Evolutionary conservation across 2,888 invertebrate species (phyloP).

Genomic region (Drosophila fungiperda): DNA sequence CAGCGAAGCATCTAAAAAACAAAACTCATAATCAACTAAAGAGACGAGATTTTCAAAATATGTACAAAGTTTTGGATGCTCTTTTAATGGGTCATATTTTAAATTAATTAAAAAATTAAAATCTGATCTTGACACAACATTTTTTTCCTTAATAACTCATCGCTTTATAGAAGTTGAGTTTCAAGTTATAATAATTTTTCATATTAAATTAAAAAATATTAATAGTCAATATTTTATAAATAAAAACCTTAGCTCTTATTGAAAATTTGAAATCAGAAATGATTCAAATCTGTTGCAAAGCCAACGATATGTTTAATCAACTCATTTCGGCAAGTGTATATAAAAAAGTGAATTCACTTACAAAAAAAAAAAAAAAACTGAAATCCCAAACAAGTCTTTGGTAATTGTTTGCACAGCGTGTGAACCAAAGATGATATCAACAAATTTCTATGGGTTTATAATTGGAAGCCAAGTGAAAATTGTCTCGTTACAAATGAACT

Average conservation of each 20-base stretch:
- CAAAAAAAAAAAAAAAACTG: not conserved
- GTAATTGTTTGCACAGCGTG: slow-evolving; percentile 47
- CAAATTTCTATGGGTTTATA: slow-evolving; percentile 43
- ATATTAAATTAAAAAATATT: too few species aligned
- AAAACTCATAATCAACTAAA: not conserved
- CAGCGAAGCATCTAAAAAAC: slow-evolving; percentile 35
- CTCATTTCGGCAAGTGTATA: not conserved
- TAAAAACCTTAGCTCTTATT: not conserved
- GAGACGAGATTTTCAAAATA: too few species aligned
- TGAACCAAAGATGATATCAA: slow-evolving; percentile 35
- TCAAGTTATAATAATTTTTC: too few species aligned
- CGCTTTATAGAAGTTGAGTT: too few species aligned
- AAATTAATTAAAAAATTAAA: not conserved
- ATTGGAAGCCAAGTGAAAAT: slow-evolving; percentile 30
- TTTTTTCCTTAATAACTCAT: too few species aligned
- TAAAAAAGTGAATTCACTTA: not conserved
- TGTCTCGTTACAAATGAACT: slow-evolving; percentile 47
- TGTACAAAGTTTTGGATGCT: not conserved
- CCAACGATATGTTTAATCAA: not conserved
- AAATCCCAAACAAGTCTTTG: slow-evolving; percentile 18
- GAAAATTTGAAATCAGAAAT: too few species aligned
- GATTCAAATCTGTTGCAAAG: not conserved
- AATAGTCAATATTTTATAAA: not conserved
- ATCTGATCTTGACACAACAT: too few species aligned
- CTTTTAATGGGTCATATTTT: not conserved